Evolutionary conservation across 1,140 invertebrate species (phyloP), one percentile per base, ranked within the genome.

Genomic region (Trachymyrmex cornetzi): DNA sequence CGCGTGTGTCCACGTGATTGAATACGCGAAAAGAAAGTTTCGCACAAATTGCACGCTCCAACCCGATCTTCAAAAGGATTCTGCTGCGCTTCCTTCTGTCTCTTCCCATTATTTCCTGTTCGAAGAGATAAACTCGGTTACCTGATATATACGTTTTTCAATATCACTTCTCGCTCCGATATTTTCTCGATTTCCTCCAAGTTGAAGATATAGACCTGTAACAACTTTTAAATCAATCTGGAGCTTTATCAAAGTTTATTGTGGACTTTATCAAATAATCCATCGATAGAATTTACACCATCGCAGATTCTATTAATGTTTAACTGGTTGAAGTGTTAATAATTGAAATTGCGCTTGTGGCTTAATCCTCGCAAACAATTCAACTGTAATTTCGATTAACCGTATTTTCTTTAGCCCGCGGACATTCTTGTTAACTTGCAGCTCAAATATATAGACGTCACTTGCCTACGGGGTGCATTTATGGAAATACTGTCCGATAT

Each of bases 1-100:
- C 34, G 55, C 55, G 69, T 80, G 48, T 67, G 75, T 44, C 63
- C 63, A 34, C 77, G 77, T 74, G 67, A 74, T 82, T 38, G 55
- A 74, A 48, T 74, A 82, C 67, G 55, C 38, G 80, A 61, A 75
- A 84, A 61, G 80, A 74, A 84, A 84, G 80, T 84, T 84, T 48
- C 55, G 69, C 55, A 75, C 80, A 74, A 84, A 74, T 82, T 61
- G 80, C 67, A 38, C 19, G 38, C 80, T 72, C 53, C 34, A 57
- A 50, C 30, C 59, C 44, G 30, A 64, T 80, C 44, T 34, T 69
- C 77, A 57, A 63, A 61, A 61, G 24, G 69, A 75, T 75, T 75
- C 57, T 48, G 14, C 44, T 55, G 55, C 55, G 24, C 24, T 75
- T 63, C 38, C 38, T 59, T 50, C 55, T 27, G 19, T 61, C 38